These are phyloP conservation scores for Heloderma charlesbogerti DNA, from an alignment of 2,113 vertebrate genomes.

Conservation along the genomic window DNA sequence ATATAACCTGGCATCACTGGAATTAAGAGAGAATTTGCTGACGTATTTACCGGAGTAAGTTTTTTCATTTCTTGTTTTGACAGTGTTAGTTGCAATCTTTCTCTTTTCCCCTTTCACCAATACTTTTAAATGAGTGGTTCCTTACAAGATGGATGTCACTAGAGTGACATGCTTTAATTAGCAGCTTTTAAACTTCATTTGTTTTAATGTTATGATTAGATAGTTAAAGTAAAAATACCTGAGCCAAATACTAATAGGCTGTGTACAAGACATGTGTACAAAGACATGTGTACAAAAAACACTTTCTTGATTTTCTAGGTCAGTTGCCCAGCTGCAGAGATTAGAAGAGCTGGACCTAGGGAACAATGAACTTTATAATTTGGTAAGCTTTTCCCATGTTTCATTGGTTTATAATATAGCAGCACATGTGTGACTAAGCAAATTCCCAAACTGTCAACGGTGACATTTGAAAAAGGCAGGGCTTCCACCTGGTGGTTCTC, in stretches of 20 bases:
- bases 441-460: not conserved
- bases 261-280: too few relatives aligned
- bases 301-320: conserved; percentile 77
- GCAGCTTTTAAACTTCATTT: not conserved
- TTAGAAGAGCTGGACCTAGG: conserved; percentile 98
- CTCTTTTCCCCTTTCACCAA: not conserved
- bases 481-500: not conserved
- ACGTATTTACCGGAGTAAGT: conserved; percentile 98
- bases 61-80: not conserved
- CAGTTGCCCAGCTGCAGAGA: conserved; percentile 89
- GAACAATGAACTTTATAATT: conserved; percentile 94
- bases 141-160: not conserved
- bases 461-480: not conserved
- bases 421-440: not conserved
- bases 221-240: not conserved
- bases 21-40: conserved; percentile 96
- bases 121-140: not conserved
- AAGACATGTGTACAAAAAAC: conserved; percentile 30
- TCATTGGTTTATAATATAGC: not conserved
- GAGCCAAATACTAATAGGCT: conserved; percentile 55
- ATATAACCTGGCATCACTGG: conserved; percentile 94
- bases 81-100: not conserved
- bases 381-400: conserved; percentile 83
- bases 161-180: not conserved
- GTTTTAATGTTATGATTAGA: not conserved